phyloP scores from a whole-genome alignment of 1,140 invertebrate species.

The Pseudomyrmex dendroicus region DNA sequence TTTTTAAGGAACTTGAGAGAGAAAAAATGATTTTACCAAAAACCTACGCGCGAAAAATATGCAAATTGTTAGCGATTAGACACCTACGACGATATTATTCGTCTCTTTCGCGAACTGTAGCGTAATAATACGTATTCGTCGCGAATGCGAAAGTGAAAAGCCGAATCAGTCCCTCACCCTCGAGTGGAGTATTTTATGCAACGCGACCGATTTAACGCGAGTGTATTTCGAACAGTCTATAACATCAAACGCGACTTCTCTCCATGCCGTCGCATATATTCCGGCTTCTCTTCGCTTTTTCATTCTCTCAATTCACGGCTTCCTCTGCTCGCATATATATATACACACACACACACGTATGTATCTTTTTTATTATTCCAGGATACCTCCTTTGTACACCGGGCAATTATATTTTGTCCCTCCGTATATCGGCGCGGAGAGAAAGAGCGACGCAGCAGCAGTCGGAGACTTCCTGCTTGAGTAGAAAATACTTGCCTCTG shows the following conservation, averaged over 20 bases:
- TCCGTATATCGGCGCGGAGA: neutral
- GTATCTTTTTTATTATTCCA: conserved; percentile 51
- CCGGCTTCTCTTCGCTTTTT: conserved; percentile 27
- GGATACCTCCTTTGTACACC: conserved; percentile 31
- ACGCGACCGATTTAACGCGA: conserved; percentile 34
- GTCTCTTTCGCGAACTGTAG: too few relatives aligned
- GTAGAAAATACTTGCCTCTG: conserved; percentile 13
- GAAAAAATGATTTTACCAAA: too few relatives aligned
- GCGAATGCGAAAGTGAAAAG: conserved; percentile 17
- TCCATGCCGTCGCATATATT: neutral
- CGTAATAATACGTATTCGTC: neutral
- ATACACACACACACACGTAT: neutral
- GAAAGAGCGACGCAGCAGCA: conserved; percentile 11
- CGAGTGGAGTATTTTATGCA: conserved; percentile 41
- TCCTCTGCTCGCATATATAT: neutral
- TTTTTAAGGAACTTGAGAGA: too few relatives aligned
- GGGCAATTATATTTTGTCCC: conserved; percentile 63
- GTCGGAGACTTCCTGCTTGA: neutral
- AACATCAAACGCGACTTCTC: conserved; percentile 57
- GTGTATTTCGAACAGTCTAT: conserved; percentile 23
- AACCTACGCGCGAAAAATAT: too few relatives aligned
- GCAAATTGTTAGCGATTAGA: neutral
- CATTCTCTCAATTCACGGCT: neutral
- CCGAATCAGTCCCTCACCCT: conserved; percentile 26
- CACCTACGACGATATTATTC: too few relatives aligned